Evolutionary conservation across 2,888 invertebrate genomes (phyloP), one percentile per base, ranked within the genome.

Genomic region (Cheilosia variabilis): DNA sequence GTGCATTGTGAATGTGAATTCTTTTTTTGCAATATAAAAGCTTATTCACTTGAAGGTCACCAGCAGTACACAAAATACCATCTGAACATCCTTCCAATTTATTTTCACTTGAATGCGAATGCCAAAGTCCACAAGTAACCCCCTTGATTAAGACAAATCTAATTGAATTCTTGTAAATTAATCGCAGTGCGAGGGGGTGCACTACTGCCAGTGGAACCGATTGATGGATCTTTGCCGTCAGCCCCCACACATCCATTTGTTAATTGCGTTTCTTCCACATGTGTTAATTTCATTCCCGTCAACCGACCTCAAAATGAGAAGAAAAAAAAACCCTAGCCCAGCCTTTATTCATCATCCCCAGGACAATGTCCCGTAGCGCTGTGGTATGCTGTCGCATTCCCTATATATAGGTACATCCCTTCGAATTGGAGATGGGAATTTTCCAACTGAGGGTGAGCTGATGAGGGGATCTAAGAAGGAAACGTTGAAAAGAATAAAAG

Each of bases 231-330:
- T 43, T 75, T 65, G 47, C 65, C 45, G 27, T 41, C 31, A 3
- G 4, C 50, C 10, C 27, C 5, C 52, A 2, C 22, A 22, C 53
- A 37, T 62, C 52, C 69, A 57, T 57, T 62, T 68, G 62, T 68
- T 84, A 79, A 84, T 84, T 79, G 37, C 58, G 41, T 75, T 78
- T 69, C 24, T 55, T 50, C 65, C 60, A 78, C 52, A 83, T 78
- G 69, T 63, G 50, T 68, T 83, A 73, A 83, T 78, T 52, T 65
- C n/a, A 66, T 82, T 77, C 65, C 31, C 66, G 82, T 24, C 73
- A 83, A 62, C 69, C 31, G 55, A 71, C 22, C 50, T 13, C 19
- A 69, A 22, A 62, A 45, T 31, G 47, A 66, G 41, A 53, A 6
- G 3, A 37, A 10, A 19, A 24, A 63, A 19, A 15, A 5, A n/a